Evolutionary conservation across 1,140 invertebrate species (phyloP).

Genomic region (Drosophila hydei): DNA sequence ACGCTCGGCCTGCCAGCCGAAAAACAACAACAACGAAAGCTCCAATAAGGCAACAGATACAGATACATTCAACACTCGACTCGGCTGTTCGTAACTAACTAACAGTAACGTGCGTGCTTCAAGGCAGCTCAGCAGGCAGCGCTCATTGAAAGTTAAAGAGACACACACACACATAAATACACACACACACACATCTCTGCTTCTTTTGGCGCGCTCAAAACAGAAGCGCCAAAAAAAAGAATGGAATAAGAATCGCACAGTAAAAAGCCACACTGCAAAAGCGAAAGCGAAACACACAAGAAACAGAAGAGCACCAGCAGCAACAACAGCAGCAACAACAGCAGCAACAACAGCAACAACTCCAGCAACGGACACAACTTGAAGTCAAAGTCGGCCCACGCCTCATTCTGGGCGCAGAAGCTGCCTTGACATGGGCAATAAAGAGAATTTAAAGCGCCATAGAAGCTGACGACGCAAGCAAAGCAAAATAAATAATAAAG

Average conservation of each 20-base stretch:
- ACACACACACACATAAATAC: constrained; percentile 28
- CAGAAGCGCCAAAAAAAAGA: constrained; percentile 71
- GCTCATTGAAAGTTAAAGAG: constrained; percentile 31
- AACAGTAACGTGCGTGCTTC: constrained; percentile 80
- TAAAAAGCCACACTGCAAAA: constrained; percentile 32
- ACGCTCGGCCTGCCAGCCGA: constrained; percentile 28
- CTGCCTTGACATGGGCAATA: constrained; percentile 74
- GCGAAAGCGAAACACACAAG: constrained; percentile 45
- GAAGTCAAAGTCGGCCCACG: constrained; percentile 30
- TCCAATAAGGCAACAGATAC: constrained; percentile 31
- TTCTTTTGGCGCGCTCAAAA: constrained; percentile 73
- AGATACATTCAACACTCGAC: constrained; percentile 44
- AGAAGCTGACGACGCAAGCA: constrained; percentile 44
- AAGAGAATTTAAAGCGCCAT: constrained; percentile 73
- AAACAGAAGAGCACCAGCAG: constrained; percentile 13
- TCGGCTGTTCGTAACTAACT: constrained; percentile 51
- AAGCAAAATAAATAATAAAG: constrained; percentile 69
- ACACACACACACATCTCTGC: constrained; percentile 17
- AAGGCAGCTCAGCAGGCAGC: constrained; percentile 34
- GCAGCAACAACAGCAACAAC: constrained; percentile 27
- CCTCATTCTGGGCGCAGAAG: constrained; percentile 19
- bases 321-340: constrained; percentile 24
- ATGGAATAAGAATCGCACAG: neutral
- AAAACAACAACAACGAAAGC: constrained; percentile 27
- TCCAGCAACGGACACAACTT: neutral